Evolutionary conservation across 2,113 vertebrate species (phyloP).

Genomic region (Orthochromis indermauri): DNA sequence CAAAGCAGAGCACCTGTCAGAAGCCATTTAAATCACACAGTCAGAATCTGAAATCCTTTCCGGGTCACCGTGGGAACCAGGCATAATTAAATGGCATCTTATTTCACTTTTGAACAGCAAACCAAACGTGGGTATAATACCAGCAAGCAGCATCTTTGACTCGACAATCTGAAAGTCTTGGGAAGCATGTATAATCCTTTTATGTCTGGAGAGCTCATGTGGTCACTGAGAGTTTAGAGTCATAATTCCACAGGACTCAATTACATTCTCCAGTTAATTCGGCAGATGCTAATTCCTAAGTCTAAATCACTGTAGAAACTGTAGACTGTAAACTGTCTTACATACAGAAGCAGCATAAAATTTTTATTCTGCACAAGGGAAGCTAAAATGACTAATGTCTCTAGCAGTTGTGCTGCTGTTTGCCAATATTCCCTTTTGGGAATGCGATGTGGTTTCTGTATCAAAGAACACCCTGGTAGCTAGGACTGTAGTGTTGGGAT

Average conservation of each 20-base stretch:
- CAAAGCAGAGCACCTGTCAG: conserved; percentile 60
- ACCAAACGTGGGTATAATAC: neutral
- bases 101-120: neutral
- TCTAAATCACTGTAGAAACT: neutral
- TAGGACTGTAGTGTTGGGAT: neutral
- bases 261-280: conserved; percentile 28
- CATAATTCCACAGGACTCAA: neutral
- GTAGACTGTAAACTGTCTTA: neutral
- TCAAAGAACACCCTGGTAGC: neutral
- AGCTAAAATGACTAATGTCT: neutral
- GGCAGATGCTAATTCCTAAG: neutral
- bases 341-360: neutral
- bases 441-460: neutral
- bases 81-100: conserved; percentile 14
- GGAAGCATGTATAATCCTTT: conserved; percentile 34
- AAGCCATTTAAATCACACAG: conserved; percentile 42
- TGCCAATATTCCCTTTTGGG: neutral
- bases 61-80: conserved; percentile 28
- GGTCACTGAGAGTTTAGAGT: conserved; percentile 47
- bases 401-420: neutral
- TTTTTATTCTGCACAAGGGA: neutral
- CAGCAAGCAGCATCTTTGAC: neutral
- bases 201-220: conserved; percentile 9
- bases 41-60: conserved; percentile 24
- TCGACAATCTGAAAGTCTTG: neutral